Conservation (phyloP, 2,888 invertebrate species). For the Trissoscelio sp. region DNA sequence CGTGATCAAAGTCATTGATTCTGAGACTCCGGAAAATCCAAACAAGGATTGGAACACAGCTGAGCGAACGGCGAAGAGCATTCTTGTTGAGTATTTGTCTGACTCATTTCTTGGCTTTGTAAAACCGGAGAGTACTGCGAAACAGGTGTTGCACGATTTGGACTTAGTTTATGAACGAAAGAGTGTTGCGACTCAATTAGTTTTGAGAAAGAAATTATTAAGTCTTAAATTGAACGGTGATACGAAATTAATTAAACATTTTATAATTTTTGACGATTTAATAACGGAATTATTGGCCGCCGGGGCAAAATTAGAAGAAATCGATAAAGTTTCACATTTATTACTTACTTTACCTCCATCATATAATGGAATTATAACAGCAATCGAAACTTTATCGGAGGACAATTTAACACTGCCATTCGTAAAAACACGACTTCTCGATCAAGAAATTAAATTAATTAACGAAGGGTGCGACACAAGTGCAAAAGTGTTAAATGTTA, state of each 20-base stretch:
- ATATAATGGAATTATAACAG: too few species aligned
- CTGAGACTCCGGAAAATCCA: too few species aligned
- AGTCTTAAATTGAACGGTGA: not conserved
- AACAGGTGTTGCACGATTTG: not conserved
- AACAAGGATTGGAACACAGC: not conserved
- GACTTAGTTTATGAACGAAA: not conserved
- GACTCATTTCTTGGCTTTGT: not conserved
- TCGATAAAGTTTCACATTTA: too few species aligned
- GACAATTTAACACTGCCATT: constrained; percentile 1
- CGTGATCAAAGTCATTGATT: too few species aligned
- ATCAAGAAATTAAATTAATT: not conserved
- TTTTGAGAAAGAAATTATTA: not conserved
- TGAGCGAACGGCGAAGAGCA: not conserved
- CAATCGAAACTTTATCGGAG: constrained; percentile 7
- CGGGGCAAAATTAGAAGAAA: too few species aligned
- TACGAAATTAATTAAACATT: not conserved
- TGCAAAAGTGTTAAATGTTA: not conserved
- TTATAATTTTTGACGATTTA: not conserved
- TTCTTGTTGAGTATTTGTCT: not conserved
- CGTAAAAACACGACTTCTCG: constrained; percentile 16
- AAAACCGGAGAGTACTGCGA: not conserved
- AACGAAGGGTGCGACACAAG: not conserved
- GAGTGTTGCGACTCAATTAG: not conserved
- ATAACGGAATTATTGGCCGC: too few species aligned
- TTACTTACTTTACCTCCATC: too few species aligned